These are phyloP conservation scores for Rhopalosiphum padi DNA, from an alignment of 1,140 invertebrate species.

Conservation along the genomic window DNA sequence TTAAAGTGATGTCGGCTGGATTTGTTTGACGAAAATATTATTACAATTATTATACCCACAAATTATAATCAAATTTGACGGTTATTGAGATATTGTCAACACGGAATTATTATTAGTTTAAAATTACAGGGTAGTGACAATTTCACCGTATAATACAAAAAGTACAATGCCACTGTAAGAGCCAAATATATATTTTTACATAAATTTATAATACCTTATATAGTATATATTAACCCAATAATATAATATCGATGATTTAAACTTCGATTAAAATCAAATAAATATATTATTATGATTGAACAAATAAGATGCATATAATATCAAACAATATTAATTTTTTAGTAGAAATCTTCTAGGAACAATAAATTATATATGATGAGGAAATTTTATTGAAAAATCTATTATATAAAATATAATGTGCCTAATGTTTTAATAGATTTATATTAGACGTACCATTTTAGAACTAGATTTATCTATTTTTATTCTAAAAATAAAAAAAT, in stretches of 20 bases:
- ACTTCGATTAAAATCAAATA: neutral
- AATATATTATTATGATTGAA: neutral
- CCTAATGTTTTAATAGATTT: neutral
- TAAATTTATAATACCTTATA: neutral
- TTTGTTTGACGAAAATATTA: slow-evolving; percentile 57
- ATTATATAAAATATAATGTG: neutral
- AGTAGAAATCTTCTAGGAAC: neutral
- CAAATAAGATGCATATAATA: neutral
- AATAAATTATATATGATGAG: neutral
- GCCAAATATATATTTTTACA: neutral
- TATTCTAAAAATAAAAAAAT: neutral
- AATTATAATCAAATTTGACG: slow-evolving; percentile 40
- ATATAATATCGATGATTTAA: neutral
- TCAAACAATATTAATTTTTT: neutral
- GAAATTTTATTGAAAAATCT: neutral
- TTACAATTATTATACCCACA: slow-evolving; percentile 31
- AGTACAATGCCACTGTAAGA: neutral
- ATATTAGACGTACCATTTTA: neutral
- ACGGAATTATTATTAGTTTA: slow-evolving; percentile 39
- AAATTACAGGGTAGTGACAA: neutral
- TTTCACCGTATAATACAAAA: neutral
- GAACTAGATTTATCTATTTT: neutral
- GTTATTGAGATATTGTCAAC: slow-evolving; percentile 54
- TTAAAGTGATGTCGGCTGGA: slow-evolving; percentile 38
- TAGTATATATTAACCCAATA: neutral